phyloP scores from a whole-genome alignment of 1,140 invertebrate genomes.

The Mamestra configurata region DNA sequence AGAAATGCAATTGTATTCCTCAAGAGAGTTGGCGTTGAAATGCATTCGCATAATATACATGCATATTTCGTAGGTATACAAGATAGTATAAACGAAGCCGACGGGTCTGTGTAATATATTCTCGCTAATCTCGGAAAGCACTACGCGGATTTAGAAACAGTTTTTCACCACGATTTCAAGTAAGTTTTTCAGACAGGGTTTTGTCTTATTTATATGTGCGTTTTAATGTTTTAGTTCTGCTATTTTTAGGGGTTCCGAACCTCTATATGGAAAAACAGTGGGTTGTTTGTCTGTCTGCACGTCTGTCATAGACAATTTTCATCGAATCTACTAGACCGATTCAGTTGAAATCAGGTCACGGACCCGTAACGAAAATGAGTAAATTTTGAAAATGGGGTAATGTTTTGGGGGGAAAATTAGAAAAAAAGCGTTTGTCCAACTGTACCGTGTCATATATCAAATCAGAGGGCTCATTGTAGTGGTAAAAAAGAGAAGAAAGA shows the following conservation, averaged over 20 bases:
- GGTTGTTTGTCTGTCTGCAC: too few relatives aligned
- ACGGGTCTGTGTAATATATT: slow-evolving; percentile 22
- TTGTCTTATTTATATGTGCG: not conserved
- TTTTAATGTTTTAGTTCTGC: not conserved
- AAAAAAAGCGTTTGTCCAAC: too few relatives aligned
- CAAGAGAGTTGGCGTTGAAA: slow-evolving; percentile 16
- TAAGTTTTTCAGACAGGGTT: not conserved
- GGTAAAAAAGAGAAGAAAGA: too few relatives aligned
- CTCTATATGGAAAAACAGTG: not conserved
- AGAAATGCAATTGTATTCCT: not conserved
- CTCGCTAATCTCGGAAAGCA: slow-evolving; percentile 32
- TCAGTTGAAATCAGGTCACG: too few relatives aligned
- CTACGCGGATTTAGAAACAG: slow-evolving; percentile 32
- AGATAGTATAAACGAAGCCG: slow-evolving; percentile 11
- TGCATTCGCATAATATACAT: slow-evolving; percentile 10
- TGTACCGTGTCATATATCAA: too few relatives aligned
- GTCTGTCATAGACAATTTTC: too few relatives aligned
- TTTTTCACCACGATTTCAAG: slow-evolving; percentile 5
- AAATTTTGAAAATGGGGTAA: too few relatives aligned
- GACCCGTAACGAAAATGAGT: too few relatives aligned
- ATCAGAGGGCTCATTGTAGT: too few relatives aligned
- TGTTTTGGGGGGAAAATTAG: too few relatives aligned
- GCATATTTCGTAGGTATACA: slow-evolving; percentile 16
- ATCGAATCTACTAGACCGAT: too few relatives aligned
- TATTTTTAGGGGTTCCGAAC: not conserved